Base-by-base conservation (phyloP, 2,888 invertebrate species). In the Pristionchus exspectatus region DNA sequence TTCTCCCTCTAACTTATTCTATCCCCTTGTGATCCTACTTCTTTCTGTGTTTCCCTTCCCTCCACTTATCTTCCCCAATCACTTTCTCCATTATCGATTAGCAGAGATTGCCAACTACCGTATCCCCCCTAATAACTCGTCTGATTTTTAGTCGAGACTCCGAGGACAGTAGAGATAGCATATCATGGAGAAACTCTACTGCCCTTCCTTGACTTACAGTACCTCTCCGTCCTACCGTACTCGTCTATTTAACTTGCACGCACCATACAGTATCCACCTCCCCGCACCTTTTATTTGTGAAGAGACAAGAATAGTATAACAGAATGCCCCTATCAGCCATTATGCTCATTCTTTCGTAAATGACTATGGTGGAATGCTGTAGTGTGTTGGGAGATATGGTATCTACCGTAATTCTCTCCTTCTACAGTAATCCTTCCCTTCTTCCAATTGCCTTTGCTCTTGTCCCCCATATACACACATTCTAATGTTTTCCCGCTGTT, bases 1-100 rank as follows among this genome's bases (percentile, higher is more conserved):
- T n/a, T 24, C n/a, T 44, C 14, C 24, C 38, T n/a, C 4, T 56
- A 83, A 83, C 56, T 56, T 56, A 83, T 83, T 56, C 16, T 56
- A 56, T 56, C 38, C 50, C 33, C 38, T 50, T 56, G 27, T 54
- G 27, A 54, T 56, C 14, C 27, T 30, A 50, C 54, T 83, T 56
- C 83, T 16, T 27, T 21, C 83, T 56, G 83, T 83, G 54, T 56
- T 56, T 44, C 50, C 44, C 81, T 7, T 4, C 9, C 24, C 16
- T 44, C 38, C 56, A 56, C 56, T 56, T 56, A 56, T 56, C 63
- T 63, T n/a, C 63, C 50, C 44, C n/a, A 50, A 44, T 50, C n/a
- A 44, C 44, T 50, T 81, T 81, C 54, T 54, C 54, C 4, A 83
- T 54, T 83, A 83, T 83, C 83, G 54, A 83, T 83, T 83, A 56